Base-by-base conservation (phyloP, 2,113 vertebrate species). In the Peromyscus polionotus region DNA sequence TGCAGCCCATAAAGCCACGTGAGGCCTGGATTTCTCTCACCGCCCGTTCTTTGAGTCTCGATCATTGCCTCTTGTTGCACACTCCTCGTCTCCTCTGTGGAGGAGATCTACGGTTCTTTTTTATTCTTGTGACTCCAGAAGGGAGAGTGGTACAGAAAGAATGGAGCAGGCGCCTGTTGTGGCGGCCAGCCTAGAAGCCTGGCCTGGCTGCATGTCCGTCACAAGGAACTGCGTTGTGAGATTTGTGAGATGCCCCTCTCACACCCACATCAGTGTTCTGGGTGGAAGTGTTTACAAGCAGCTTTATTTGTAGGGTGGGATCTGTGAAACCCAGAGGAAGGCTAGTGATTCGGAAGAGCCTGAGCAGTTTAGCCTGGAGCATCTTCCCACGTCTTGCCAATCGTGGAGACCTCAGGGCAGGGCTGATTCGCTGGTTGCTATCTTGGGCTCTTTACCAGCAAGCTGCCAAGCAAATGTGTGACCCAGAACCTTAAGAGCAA, bases 81-180 rank as follows among this genome's bases (percentile, higher is more conserved):
- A 4, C 11, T 73, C 24, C 89, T 54, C 91, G 22, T 72, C 59
- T 80, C 20, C 63, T 45, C 19, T 68, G 31, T 94, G 61, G 48
- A 95, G 26, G 86, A 36, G 28, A 36, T 33, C 45, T 39, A 63
- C 26, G 5, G 28, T 90, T 94, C 65, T 93, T 91, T 97, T 54
- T 54, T 87, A 26, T 75, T 65, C 26, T 9, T 70, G 1, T 65
- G 59, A 88, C 51, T 33, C 33, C n/a, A 91, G 65, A 94, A 22
- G 91, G 24, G 76, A 7, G 31, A 1, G 17, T 16, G 8, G 68
- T 3, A 10, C 68, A 28, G 51, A 20, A 33, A 94, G 33, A 85
- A 67, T 9, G 84, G 33, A 61, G 1, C 8, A 51, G 1, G 42
- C 63, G 20, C 8, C 28, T 45, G 77, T 12, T 65, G 17, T 36